phyloP scores from a whole-genome alignment of 2,113 vertebrate genomes.

The Sinosuthora webbiana region DNA sequence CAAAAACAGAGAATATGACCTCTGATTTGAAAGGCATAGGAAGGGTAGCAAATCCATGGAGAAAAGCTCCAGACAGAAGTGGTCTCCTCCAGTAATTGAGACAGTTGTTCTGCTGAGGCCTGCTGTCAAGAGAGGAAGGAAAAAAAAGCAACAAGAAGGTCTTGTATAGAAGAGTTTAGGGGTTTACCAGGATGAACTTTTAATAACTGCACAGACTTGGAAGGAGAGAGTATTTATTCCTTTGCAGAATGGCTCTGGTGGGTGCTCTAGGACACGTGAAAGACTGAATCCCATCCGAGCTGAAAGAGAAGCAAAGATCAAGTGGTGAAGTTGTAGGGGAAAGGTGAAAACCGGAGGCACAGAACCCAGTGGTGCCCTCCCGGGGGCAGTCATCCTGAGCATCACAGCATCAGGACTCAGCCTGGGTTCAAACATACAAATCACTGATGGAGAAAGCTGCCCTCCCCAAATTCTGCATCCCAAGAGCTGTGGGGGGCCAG shows the following conservation, averaged over 20 bases:
- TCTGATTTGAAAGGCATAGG: neutral
- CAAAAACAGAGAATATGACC: neutral
- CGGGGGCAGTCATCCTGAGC: neutral
- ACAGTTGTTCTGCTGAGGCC: neutral
- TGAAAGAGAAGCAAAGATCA: neutral
- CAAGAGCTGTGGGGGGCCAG: neutral
- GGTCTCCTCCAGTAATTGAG: neutral
- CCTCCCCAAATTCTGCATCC: neutral
- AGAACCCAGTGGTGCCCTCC: neutral
- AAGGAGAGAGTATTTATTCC: neutral
- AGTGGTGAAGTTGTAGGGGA: neutral
- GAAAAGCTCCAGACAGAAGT: neutral
- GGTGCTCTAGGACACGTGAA: neutral
- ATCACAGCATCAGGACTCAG: neutral
- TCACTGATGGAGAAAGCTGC: neutral
- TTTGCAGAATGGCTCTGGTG: neutral
- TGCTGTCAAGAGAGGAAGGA: neutral
- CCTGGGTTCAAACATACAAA: neutral
- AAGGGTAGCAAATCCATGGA: neutral
- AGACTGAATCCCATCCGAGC: rapidly evolving
- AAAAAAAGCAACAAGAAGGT: neutral
- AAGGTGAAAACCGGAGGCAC: neutral
- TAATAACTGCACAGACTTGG: neutral
- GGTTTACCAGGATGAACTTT: neutral
- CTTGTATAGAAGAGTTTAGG: neutral